These are phyloP conservation scores for Drosophila punjabiensis DNA, from an alignment of 1,140 invertebrate genomes.

Conservation along the genomic window DNA sequence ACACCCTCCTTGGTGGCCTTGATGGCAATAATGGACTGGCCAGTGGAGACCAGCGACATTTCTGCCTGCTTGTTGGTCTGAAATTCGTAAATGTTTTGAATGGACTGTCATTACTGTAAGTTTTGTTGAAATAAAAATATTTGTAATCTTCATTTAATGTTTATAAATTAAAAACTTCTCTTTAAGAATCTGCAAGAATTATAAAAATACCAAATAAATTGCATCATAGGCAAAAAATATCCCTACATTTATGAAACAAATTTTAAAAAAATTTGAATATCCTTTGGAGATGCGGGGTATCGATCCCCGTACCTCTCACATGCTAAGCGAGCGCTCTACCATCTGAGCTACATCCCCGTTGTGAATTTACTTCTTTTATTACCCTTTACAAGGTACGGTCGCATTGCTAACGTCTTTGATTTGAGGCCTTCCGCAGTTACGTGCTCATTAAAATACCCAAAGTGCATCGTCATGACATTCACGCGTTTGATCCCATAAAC, in stretches of 20 bases:
- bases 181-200: not conserved
- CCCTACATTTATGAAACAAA: not conserved
- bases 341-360: conserved; percentile 90
- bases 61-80: conserved; percentile 68
- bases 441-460: conserved; percentile 34
- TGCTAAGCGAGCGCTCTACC: conserved; percentile 95
- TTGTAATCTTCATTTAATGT: not conserved
- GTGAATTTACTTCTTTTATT: conserved; percentile 23
- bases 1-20: conserved; percentile 89
- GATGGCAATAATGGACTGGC: conserved; percentile 87
- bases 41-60: conserved; percentile 60
- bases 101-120: not conserved
- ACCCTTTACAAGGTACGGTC: conserved; percentile 17
- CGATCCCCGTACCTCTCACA: conserved; percentile 93
- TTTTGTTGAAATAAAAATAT: not conserved
- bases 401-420: conserved; percentile 22
- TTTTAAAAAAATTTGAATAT: not conserved
- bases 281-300: conserved; percentile 89
- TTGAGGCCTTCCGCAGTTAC: not conserved
- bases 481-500: not conserved
- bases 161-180: not conserved
- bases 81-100: not conserved
- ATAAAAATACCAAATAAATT: not conserved
- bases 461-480: conserved; percentile 61
- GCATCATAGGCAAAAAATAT: not conserved